Percentiles rank a stretch among this genome's conserved stretches.
These are phyloP conservation scores for Actenoides hombroni DNA, from an alignment of 2,113 vertebrate species.

Conservation along the genomic window DNA sequence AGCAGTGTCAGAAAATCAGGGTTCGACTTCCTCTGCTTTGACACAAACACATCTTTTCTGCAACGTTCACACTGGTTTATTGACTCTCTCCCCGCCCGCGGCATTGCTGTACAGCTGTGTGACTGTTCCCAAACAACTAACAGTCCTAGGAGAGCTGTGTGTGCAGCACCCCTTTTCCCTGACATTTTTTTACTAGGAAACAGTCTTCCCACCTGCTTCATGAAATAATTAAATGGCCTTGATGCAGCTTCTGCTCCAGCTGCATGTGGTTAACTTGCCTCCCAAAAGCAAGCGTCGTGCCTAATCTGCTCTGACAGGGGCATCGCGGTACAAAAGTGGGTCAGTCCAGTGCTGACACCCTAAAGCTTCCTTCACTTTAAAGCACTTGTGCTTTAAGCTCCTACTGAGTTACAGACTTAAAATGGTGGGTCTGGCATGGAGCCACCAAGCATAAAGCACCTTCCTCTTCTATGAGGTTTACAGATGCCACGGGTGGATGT, in stretches of 20 bases:
- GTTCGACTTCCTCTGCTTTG: background rate
- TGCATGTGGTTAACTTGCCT: background rate
- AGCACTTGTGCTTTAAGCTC: background rate
- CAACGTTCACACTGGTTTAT: background rate
- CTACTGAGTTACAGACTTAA: background rate
- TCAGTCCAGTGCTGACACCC: conserved; percentile 7
- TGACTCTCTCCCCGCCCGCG: background rate
- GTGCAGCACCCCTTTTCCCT: background rate
- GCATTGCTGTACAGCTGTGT: background rate
- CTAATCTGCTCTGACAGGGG: conserved; percentile 6
- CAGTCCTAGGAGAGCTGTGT: background rate
- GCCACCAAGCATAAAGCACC: background rate
- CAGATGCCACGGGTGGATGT: background rate
- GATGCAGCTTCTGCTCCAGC: background rate
- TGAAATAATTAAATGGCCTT: background rate
- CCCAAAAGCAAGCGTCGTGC: background rate
- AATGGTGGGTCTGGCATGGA: background rate
- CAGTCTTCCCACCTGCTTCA: background rate
- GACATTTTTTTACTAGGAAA: background rate
- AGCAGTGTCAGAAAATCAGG: background rate
- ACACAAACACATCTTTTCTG: background rate
- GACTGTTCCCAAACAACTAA: background rate
- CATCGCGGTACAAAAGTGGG: background rate
- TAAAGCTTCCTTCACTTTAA: background rate
- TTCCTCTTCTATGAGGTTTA: background rate